Evolutionary conservation across 2,888 invertebrate genomes (phyloP).

Genomic region (Callinectes sapidus): DNA sequence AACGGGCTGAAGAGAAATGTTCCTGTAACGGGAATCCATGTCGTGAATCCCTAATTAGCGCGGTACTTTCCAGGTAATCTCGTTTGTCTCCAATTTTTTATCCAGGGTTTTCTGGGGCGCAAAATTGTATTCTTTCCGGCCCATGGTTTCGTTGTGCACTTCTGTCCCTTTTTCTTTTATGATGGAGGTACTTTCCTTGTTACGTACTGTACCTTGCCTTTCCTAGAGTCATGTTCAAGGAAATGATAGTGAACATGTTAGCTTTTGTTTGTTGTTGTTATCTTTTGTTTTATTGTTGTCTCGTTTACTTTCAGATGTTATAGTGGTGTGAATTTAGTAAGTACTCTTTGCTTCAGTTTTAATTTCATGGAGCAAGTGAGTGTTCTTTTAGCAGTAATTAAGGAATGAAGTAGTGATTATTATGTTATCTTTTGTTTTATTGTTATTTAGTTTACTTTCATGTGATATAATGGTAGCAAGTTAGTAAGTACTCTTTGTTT

Average conservation of each 20-base stretch:
- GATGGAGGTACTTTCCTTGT: neutral
- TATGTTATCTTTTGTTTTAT: no score
- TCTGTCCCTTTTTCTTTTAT: neutral
- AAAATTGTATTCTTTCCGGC: neutral
- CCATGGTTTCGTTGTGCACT: neutral
- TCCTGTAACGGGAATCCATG: neutral
- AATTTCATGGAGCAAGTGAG: neutral
- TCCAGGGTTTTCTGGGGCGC: neutral
- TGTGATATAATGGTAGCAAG: neutral
- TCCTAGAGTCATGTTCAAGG: neutral
- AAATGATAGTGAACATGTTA: neutral
- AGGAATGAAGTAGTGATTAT: neutral
- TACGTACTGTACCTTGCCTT: neutral
- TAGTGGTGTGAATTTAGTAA: neutral
- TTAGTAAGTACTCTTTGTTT: neutral
- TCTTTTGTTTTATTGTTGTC: neutral
- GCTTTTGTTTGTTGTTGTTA: neutral
- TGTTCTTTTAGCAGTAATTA: neutral
- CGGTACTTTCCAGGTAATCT: slow-evolving; percentile 13
- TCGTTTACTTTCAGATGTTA: neutral
- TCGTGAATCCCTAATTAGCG: neutral
- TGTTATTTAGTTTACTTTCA: neutral
- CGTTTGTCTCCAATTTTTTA: neutral
- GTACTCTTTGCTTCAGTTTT: neutral
- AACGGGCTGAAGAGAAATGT: neutral